These are phyloP conservation scores for Orthonychiurus folsomi DNA, from an alignment of 2,888 invertebrate genomes.

Conservation along the genomic window DNA sequence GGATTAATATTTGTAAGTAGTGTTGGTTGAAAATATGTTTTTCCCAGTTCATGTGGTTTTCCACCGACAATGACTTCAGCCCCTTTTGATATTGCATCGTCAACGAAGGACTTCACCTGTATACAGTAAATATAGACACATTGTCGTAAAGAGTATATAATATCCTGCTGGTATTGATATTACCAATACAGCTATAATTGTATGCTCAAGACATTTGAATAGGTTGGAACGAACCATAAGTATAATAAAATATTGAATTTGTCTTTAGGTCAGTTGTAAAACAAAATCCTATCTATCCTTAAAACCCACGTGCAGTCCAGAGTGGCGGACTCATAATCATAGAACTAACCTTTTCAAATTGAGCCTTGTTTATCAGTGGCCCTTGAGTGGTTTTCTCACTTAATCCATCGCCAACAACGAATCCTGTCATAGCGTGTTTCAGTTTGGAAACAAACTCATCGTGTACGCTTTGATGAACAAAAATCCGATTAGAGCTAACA, in stretches of 20 bases:
- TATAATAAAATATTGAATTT: no score
- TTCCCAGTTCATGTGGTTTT: conserved; percentile 59
- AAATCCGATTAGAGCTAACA: conserved; percentile 83
- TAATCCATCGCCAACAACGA: conserved; percentile 73
- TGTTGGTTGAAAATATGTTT: conserved; percentile 80
- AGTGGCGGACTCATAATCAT: no score
- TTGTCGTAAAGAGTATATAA: background rate
- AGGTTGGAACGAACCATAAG: background rate
- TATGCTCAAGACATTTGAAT: background rate
- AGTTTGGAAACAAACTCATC: conserved; percentile 70
- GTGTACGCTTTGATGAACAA: conserved; percentile 68
- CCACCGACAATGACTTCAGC: conserved; percentile 73
- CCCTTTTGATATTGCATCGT: conserved; percentile 77
- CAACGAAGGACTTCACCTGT: conserved; percentile 61
- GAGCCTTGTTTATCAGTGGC: conserved; percentile 80
- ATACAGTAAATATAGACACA: conserved; percentile 9
- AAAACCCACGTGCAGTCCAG: no score
- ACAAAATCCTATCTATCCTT: no score
- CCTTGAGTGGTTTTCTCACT: conserved; percentile 68
- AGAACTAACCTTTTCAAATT: conserved; percentile 60
- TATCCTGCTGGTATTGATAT: no score
- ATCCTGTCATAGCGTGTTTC: conserved; percentile 55
- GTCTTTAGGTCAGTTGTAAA: no score
- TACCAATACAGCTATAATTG: background rate
- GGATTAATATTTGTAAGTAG: conserved; percentile 66